Percentiles rank a stretch among this genome's conserved stretches.
These are phyloP conservation scores for Lottia scabra DNA, from an alignment of 2,888 invertebrate genomes.

Conservation along the genomic window DNA sequence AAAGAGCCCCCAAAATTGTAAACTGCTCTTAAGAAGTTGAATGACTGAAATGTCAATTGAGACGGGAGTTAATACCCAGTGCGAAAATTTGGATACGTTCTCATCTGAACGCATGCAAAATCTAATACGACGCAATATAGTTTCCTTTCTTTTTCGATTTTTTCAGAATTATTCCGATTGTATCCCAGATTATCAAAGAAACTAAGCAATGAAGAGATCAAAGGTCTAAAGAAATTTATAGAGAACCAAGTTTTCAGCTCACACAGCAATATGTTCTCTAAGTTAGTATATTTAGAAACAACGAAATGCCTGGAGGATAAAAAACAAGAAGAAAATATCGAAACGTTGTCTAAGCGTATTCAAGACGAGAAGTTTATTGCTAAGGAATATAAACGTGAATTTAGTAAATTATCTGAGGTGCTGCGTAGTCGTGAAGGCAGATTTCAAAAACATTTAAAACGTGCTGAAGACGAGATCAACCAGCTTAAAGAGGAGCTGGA, in stretches of 20 bases:
- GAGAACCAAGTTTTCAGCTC: not conserved
- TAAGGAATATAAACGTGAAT: not conserved
- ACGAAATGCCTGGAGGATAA: not conserved
- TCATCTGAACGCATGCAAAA: too few species aligned
- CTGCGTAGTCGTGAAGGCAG: not conserved
- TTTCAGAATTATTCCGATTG: not conserved
- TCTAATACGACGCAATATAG: too few species aligned
- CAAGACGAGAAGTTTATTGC: not conserved
- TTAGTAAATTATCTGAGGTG: not conserved
- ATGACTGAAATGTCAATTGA: too few species aligned
- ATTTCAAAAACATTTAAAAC: not conserved
- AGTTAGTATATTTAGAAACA: not conserved
- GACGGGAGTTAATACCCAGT: too few species aligned
- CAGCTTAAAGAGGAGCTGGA: not conserved
- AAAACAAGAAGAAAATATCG: not conserved
- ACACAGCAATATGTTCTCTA: not conserved
- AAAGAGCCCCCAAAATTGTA: too few species aligned
- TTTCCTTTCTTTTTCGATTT: too few species aligned
- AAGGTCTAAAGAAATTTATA: not conserved
- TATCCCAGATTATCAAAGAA: not conserved
- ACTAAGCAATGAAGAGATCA: not conserved
- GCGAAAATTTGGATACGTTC: too few species aligned
- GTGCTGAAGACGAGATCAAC: not conserved
- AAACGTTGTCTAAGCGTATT: not conserved
- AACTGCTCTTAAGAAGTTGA: too few species aligned